Percentiles rank a stretch among this genome's conserved stretches.
Conservation (phyloP, 2,888 invertebrate species). For the Caenorhabditis uteleia region DNA sequence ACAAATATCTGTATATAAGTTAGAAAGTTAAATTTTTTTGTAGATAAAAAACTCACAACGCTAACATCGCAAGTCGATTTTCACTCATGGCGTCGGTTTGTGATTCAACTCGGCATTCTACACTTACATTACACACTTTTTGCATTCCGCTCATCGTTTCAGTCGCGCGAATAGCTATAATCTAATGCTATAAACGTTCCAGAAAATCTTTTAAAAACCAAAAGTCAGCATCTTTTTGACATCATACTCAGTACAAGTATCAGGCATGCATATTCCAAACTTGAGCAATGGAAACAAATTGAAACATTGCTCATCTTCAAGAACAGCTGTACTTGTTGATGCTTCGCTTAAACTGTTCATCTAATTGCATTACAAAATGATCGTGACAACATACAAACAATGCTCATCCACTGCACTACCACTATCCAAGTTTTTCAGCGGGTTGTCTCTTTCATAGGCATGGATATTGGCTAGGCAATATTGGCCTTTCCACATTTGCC, state of each 20-base stretch:
- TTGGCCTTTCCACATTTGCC: conserved; percentile 65
- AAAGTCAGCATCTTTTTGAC: conserved; percentile 62
- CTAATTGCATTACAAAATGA: neutral
- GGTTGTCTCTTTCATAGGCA: conserved; percentile 66
- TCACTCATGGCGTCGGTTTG: conserved; percentile 56
- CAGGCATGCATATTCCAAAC: conserved; percentile 69
- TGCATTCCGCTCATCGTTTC: conserved; percentile 56
- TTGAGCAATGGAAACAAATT: conserved; percentile 65
- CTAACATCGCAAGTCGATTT: conserved; percentile 53
- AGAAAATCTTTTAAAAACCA: conserved; percentile 37
- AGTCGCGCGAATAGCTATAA: conserved; percentile 57
- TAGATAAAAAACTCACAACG: conserved; percentile 46
- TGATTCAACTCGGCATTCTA: conserved; percentile 63
- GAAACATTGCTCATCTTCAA: conserved; percentile 64
- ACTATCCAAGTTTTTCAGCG: conserved; percentile 58
- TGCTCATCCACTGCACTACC: conserved; percentile 43
- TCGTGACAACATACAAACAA: conserved; percentile 49
- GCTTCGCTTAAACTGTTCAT: conserved; percentile 17
- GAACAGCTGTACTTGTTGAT: conserved; percentile 8
- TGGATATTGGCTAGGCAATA: conserved; percentile 68
- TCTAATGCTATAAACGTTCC: neutral
- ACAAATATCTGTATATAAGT: conserved; percentile 46
- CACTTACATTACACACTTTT: conserved; percentile 63
- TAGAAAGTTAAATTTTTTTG: neutral
- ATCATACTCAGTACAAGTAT: conserved; percentile 69